Base-by-base conservation (phyloP, 2,888 invertebrate genomes). In the Melangyna quadrimaculata region DNA sequence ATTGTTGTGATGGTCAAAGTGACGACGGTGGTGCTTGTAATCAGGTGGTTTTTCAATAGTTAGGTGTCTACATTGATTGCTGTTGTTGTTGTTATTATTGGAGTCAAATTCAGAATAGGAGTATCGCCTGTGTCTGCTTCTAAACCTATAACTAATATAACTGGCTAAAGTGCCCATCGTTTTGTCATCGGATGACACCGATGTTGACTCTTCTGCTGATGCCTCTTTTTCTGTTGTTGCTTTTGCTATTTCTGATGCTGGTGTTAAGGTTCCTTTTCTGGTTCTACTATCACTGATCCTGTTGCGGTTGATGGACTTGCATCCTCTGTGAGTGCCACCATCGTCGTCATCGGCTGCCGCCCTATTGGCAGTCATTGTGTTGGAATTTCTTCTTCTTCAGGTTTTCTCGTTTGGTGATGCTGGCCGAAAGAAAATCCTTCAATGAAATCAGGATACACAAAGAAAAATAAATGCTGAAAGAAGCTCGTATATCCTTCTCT, bases 321-420 rank as follows among this genome's bases (percentile, higher is more conserved):
- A 72, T 65, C 78, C 77, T 82, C 71, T 78, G 65, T 86, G 75
- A 82, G 69, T 75, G 40, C 81, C 78, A 67, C 78, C 80, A 77
- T 73, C 84, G 69, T 83, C 87, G 73, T 70, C 77, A 74, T 86
- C 67, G 48, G 67, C 77, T 86, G 84, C 88, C 81, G 84, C 84
- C 86, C 87, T 77, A 78, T 88, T 88, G 87, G 87, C 88, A 88
- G 87, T 88, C 88, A 88, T 88, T 87, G 79, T 88, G 37, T 72
- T 37, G 70, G 6, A 71, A 77, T 74, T 87, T 82, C 70, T 72
- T 82, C 65, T 78, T 74, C 87, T 78, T 82, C 87, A 82, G 78
- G 70, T 78, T 74, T 29, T 63, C 63, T 37, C 67, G 65, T 78
- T 81, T 53, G 53, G 24, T 69, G 40, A 45, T 71, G 48, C 19